Base-by-base conservation (phyloP, 2,113 vertebrate genomes). In the Syngnathus typhle region DNA sequence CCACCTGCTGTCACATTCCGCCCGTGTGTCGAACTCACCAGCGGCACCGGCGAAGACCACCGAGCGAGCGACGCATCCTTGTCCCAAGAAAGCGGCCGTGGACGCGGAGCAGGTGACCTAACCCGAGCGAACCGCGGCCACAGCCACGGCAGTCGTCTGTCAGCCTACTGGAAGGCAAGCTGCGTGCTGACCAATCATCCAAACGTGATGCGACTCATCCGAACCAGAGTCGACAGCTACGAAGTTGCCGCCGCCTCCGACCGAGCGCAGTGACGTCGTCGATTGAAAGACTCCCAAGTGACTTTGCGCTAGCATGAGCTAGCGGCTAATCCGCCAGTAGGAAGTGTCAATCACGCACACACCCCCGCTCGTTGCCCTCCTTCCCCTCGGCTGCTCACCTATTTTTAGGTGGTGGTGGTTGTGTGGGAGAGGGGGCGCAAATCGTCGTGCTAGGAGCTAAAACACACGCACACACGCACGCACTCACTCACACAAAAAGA, bases 231-330 rank as follows among this genome's bases (percentile, higher is more conserved):
- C 27, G 7, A 36, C 55, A 32, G 32, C 52, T 21, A 10, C 12
- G 21, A 55, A 55, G 52, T 55, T 55, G 52, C 55, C 55, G 27
- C 55, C 55, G 36, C 55, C 27, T 32, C 27, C 27, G 27, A 32
- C 27, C 55, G 55, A 58, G 55, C 18, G 12, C 13, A 36, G 55
- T 58, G 55, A 58, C 55, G 55, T 58, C 55, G 55, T 58, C 55
- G 55, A 58, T 58, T 58, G 36, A 58, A 58, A 58, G 55, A 36
- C 55, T 58, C 55, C 54, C 55, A 58, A 36, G 27, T 58, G 27
- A 36, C 55, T 36, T 13, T 8, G 55, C 27, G 55, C 36, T 58
- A 58, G 55, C 55, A 58, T 58, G 27, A 58, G 55, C 27, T 32
- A 27, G 12, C 27, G 55, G 27, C 55, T 58, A 36, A 58, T 32